phyloP scores from a whole-genome alignment of 2,797 vertebrate species.

The Sebastes nivosus region DNA sequence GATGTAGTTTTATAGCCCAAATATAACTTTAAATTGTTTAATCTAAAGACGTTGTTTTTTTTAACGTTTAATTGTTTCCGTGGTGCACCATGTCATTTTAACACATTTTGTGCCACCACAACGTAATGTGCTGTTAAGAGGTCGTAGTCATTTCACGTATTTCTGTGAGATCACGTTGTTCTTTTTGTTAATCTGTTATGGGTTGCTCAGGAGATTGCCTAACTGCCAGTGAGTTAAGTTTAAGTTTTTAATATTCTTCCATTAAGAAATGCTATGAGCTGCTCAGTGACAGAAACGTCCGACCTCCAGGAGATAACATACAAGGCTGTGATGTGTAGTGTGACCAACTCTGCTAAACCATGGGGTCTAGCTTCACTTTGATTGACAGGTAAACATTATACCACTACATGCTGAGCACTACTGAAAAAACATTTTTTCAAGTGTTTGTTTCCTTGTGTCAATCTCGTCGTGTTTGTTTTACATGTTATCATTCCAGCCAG shows the following conservation, averaged over 20 bases:
- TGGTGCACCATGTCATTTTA: too few relatives aligned
- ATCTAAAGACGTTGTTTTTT: too few relatives aligned
- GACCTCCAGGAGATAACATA: background rate
- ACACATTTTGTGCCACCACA: too few relatives aligned
- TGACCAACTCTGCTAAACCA: background rate
- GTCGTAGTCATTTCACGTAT: too few relatives aligned
- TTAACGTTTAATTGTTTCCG: too few relatives aligned
- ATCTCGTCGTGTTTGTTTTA: background rate
- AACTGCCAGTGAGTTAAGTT: background rate
- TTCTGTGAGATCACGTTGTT: too few relatives aligned
- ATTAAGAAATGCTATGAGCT: background rate
- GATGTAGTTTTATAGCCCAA: too few relatives aligned
- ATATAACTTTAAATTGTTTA: too few relatives aligned
- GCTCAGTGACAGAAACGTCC: background rate
- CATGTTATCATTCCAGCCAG: background rate
- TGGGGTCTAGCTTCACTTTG: background rate
- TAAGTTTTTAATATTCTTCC: background rate
- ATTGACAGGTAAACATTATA: background rate
- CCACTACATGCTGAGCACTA: background rate
- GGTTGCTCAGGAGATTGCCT: background rate
- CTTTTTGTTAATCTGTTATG: background rate
- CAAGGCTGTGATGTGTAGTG: background rate
- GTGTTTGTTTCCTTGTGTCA: background rate
- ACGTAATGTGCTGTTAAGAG: too few relatives aligned
- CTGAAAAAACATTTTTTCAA: background rate